Percentiles rank a stretch among this genome's conserved stretches.
These are phyloP conservation scores for Pristionchus fissidentatus DNA, from an alignment of 2,888 invertebrate genomes.

Conservation along the genomic window DNA sequence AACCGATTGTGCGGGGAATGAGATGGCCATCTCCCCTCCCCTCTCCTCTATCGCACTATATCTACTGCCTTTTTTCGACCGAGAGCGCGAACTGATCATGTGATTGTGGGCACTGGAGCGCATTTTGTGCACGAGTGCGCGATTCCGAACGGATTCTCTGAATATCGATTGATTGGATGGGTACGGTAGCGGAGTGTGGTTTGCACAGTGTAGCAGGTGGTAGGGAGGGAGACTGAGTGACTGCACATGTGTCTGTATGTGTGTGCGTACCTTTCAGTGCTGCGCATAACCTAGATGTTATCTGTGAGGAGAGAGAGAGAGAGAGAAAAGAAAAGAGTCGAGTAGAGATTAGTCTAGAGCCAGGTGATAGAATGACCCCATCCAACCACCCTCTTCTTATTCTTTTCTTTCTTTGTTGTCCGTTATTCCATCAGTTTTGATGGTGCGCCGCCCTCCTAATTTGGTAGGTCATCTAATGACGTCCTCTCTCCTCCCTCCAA, in stretches of 20 bases:
- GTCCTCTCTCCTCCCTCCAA: background rate
- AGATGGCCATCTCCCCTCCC: background rate
- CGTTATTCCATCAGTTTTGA: no score
- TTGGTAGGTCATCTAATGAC: slow-evolving; percentile 21
- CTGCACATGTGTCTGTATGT: slow-evolving; percentile 21
- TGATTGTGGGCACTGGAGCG: slow-evolving; percentile 26
- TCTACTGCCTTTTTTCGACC: background rate
- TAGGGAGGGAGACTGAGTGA: background rate
- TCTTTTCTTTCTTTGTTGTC: slow-evolving; percentile 6
- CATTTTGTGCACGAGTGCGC: background rate
- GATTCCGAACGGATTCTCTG: background rate
- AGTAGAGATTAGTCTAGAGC: background rate
- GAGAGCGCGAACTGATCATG: slow-evolving; percentile 36
- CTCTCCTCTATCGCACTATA: no score
- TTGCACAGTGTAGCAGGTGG: background rate
- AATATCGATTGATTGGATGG: background rate
- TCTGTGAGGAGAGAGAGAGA: background rate
- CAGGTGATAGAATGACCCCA: slow-evolving; percentile 36
- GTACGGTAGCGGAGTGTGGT: background rate
- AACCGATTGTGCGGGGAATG: slow-evolving; percentile 14
- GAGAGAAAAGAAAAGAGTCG: background rate
- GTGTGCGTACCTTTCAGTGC: background rate
- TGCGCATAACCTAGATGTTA: slow-evolving; percentile 39
- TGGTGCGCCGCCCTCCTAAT: background rate
- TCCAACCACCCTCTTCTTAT: background rate